phyloP scores from a whole-genome alignment of 2,888 invertebrate species.

The Phalera bucephala region DNA sequence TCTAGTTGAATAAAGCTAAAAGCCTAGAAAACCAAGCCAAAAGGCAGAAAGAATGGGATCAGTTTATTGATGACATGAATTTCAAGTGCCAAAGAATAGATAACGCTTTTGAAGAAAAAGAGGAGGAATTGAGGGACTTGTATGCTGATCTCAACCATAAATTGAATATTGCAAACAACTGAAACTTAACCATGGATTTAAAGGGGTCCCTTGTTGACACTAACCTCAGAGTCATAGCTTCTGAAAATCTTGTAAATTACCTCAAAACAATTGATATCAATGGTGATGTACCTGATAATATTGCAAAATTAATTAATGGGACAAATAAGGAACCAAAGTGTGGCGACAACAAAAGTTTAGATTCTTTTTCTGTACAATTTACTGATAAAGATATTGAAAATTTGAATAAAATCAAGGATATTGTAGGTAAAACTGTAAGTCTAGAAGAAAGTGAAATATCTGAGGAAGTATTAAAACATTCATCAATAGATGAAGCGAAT shows the following conservation, averaged over 20 bases:
- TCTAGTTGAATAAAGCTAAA: constrained; percentile 51
- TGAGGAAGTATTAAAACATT: constrained; percentile 10
- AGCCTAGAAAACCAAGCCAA: constrained; percentile 53
- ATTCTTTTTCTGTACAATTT: constrained; percentile 36
- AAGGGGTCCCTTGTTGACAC: constrained; percentile 85
- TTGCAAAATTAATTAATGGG: constrained; percentile 56
- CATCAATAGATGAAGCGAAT: constrained; percentile 2
- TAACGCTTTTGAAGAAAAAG: constrained; percentile 89
- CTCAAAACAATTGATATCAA: constrained; percentile 72
- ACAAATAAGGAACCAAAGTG: constrained; percentile 25
- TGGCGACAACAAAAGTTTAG: constrained; percentile 22
- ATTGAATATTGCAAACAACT: constrained; percentile 82
- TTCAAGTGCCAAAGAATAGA: constrained; percentile 90
- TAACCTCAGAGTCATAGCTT: constrained; percentile 85
- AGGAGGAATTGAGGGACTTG: constrained; percentile 88
- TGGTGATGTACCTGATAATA: constrained; percentile 77
- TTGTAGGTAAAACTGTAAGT: constrained; percentile 11
- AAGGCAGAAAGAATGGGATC: constrained; percentile 85
- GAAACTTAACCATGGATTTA: constrained; percentile 64
- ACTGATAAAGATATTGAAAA: constrained; percentile 50
- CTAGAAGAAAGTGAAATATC: constrained; percentile 12
- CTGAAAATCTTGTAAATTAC: constrained; percentile 80
- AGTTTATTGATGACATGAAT: constrained; percentile 90
- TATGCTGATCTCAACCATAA: constrained; percentile 90
- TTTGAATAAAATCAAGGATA: constrained; percentile 47